phyloP scores from a whole-genome alignment of 2,113 vertebrate genomes.

The Daphoenositta chrysoptera region DNA sequence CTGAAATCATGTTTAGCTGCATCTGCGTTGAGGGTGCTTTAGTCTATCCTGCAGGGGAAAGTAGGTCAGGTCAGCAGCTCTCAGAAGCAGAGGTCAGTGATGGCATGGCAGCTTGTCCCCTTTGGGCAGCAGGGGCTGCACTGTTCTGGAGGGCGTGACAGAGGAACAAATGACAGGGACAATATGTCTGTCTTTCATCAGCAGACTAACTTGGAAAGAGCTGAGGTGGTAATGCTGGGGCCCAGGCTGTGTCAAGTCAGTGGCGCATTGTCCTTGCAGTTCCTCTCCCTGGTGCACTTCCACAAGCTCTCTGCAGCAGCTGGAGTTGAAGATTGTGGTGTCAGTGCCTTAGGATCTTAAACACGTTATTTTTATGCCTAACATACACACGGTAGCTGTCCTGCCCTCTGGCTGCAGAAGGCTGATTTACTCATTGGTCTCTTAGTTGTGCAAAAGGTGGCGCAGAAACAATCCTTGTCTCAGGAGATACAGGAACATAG shows the following conservation, averaged over 20 bases:
- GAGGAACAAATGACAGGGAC: neutral
- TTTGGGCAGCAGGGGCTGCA: neutral
- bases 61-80: neutral
- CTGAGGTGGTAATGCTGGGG: neutral
- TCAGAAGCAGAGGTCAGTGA: neutral
- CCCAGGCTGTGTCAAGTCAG: neutral
- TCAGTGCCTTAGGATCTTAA: neutral
- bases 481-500: neutral
- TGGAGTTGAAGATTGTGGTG: neutral
- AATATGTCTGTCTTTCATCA: neutral
- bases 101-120: neutral
- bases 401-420: neutral
- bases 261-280: neutral
- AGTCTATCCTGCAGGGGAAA: neutral
- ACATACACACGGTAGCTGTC: neutral
- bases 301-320: neutral
- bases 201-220: neutral
- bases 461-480: neutral
- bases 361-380: neutral
- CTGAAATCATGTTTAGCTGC: neutral
- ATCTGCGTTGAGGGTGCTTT: neutral
- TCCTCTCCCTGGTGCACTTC: neutral
- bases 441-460: neutral
- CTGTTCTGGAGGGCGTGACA: rapidly evolving
- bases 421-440: neutral